Percentiles rank a stretch among this genome's conserved stretches.
Evolutionary conservation across 2,797 vertebrate species (phyloP).

Genomic region (Anabacerthia variegaticeps): DNA sequence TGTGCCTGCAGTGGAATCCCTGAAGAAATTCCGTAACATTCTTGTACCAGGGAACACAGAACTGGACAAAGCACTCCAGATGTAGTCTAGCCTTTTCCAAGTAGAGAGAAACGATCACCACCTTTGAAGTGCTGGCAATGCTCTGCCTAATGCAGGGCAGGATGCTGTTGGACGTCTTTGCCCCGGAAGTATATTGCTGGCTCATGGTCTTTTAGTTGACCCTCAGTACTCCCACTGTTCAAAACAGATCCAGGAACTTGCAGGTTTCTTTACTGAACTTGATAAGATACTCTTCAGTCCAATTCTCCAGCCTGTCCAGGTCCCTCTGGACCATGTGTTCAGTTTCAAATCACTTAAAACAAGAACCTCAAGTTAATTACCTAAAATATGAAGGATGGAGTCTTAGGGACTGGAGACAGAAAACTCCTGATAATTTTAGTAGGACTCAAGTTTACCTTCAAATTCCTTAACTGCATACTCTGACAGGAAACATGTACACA

Average conservation of each 20-base stretch:
- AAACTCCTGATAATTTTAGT: not conserved
- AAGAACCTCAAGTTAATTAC: not conserved
- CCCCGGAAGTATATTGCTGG: not conserved
- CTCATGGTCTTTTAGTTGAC: not conserved
- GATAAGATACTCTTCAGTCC: not conserved
- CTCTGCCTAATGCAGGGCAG: not conserved
- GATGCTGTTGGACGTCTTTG: not conserved
- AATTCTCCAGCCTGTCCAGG: not conserved
- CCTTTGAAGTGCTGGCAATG: not conserved
- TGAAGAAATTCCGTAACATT: not conserved
- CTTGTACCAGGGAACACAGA: not conserved
- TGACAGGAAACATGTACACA: not conserved
- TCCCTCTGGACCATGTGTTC: not conserved
- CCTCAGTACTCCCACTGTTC: not conserved
- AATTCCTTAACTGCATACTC: not conserved
- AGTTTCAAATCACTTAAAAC: not conserved
- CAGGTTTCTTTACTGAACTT: not conserved
- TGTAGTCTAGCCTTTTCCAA: not conserved
- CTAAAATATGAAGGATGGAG: not conserved
- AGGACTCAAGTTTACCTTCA: not conserved
- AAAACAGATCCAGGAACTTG: not conserved
- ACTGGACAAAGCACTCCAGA: not conserved
- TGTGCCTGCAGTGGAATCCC: not conserved
- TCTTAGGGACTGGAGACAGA: not conserved
- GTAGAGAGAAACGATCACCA: not conserved